Evolutionary conservation across 1,140 invertebrate species (phyloP), one percentile per base, ranked within the genome.

Genomic region (Drosophila pruinosa): DNA sequence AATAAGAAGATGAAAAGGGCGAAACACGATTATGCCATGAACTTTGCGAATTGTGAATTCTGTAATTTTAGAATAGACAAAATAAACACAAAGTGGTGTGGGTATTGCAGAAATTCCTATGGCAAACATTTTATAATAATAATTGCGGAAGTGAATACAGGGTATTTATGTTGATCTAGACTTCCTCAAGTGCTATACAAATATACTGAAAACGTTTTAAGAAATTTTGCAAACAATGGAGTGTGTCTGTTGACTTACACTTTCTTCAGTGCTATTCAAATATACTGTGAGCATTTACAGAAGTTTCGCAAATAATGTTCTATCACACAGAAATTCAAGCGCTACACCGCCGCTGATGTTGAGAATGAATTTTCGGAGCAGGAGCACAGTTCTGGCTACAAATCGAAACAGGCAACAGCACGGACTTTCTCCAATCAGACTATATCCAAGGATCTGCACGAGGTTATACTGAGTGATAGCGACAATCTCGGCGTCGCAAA

Each of bases 301-400:
- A 31, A 47, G 10, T n/a, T 31, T 50, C n/a, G 47, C 12, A 28
- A 50, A 17, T 14, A 50, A 28, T 31, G 24, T 50, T 50, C 24
- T 10, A 26, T 41, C 67, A 50, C 53, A 10, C 54, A 91, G 90
- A 91, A 90, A 81, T 90, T 90, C 68, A 91, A 91, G 47, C 89
- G 90, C 43, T 91, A 91, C 36, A 90, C 89, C 12, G 75, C 89
- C 6, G 81, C 89, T 6, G 90, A 91, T 53, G 77, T 89, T n/a
- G 90, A 91, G 48, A 77, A 81, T 43, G 89, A 91, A 34, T 73
- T 85, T 48, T 91, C 90, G 4, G 90, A 91, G 57, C 89, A 89
- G 48, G 90, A 91, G 45, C 75, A 70, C 19, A 91, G 79, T 52
- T 68, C 86, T 15, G 74, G 78, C 19, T 81, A 85, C 22, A 86